A percentile compares a stretch with the other conserved stretches of the same genome.
These are phyloP conservation scores for Propithecus coquereli DNA, from an alignment of 2,113 vertebrate species.

Conservation along the genomic window DNA sequence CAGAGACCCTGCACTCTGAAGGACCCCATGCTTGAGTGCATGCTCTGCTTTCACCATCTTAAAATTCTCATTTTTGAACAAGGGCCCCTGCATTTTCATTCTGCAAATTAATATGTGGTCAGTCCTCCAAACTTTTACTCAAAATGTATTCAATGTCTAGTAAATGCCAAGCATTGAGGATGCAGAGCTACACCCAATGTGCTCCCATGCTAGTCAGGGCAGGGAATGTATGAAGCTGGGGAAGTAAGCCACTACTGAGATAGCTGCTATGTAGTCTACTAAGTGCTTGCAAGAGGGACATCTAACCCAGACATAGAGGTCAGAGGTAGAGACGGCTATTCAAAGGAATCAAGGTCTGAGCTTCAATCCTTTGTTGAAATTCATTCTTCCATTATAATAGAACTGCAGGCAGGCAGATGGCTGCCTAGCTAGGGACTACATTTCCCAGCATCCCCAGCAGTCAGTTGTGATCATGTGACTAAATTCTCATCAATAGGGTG, in stretches of 20 bases:
- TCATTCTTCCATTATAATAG: background rate
- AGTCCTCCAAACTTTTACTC: background rate
- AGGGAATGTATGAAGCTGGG: background rate
- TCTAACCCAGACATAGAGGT: background rate
- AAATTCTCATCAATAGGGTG: background rate
- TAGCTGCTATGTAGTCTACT: background rate
- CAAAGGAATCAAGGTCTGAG: background rate
- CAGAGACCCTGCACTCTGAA: background rate
- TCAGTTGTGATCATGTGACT: background rate
- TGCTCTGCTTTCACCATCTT: background rate
- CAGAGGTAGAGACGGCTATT: background rate
- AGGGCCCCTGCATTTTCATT: background rate
- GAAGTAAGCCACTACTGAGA: background rate
- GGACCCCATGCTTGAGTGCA: background rate
- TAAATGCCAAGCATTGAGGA: background rate
- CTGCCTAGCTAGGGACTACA: background rate
- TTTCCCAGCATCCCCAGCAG: background rate
- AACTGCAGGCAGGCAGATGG: background rate
- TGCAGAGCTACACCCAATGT: background rate
- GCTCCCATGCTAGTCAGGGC: background rate
- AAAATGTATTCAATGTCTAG: background rate
- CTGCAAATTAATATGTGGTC: background rate
- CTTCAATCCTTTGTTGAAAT: background rate
- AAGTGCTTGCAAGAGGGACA: background rate
- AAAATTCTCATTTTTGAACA: constrained; percentile 13